phyloP scores from a whole-genome alignment of 1,140 invertebrate genomes.

The Euura lappo region DNA sequence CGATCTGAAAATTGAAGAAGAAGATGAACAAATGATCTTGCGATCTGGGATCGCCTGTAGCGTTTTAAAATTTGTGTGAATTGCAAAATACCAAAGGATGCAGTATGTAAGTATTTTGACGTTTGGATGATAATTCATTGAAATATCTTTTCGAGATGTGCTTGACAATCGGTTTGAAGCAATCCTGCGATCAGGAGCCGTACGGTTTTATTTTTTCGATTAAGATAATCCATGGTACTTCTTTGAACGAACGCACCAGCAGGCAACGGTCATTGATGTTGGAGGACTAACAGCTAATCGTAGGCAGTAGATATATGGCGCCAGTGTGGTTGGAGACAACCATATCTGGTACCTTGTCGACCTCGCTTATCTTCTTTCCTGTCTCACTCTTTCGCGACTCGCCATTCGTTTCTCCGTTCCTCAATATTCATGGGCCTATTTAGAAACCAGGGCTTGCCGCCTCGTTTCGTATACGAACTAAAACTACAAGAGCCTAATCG shows the following conservation, averaged over 20 bases:
- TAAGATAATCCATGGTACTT: constrained; percentile 15
- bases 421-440: constrained; percentile 9
- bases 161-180: too few relatives aligned
- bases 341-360: constrained; percentile 62
- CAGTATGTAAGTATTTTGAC: too few relatives aligned
- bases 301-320: constrained; percentile 6
- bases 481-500: neutral
- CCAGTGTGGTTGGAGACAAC: constrained; percentile 27
- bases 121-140: too few relatives aligned
- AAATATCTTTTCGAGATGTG: too few relatives aligned
- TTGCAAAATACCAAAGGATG: too few relatives aligned
- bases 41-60: too few relatives aligned
- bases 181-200: too few relatives aligned
- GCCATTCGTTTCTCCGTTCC: constrained; percentile 21
- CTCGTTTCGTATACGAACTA: neutral
- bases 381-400: constrained; percentile 35
- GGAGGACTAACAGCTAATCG: constrained; percentile 36
- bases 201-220: too few relatives aligned
- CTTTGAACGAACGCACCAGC: constrained; percentile 23
- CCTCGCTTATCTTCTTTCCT: constrained; percentile 56
- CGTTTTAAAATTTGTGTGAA: too few relatives aligned
- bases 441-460: neutral
- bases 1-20: too few relatives aligned
- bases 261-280: constrained; percentile 52
- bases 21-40: too few relatives aligned